Evolutionary conservation across 2,888 invertebrate genomes (phyloP), one percentile per base, ranked within the genome.

Genomic region (Arge pagana): DNA sequence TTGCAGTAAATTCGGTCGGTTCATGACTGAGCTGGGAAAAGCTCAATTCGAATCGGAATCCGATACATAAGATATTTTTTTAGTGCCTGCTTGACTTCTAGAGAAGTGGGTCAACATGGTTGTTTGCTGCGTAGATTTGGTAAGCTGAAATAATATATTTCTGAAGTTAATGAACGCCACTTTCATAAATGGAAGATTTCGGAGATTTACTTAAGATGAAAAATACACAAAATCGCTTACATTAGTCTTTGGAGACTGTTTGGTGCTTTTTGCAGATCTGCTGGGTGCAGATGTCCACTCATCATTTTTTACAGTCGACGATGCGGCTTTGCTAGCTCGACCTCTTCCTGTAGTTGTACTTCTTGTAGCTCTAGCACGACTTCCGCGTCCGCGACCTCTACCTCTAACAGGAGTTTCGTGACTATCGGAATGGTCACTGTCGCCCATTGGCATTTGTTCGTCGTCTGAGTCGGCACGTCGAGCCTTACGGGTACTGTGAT

Each of bases 361-460:
- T 15, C 54, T 53, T n/a, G 39, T 54, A 24, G 23, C 57, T 54
- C 36, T 53, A 11, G 41, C 30, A 40, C 52, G 37, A 11, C 36
- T 13, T 42, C 41, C 37, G 48, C 50, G 19, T 4, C 45, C 45
- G 21, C 45, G 54, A 40, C 50, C 54, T 54, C 39, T 60, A 0
- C 35, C 10, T 35, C 23, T 8, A 8, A 18, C 16, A 18, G 35
- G 10, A 24, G 24, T 40, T 23, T 19, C 30, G 21, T 42, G 36
- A 6, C 52, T 45, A 35, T 15, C 16, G 31, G 15, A 21, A 16
- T 2, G 11, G 8, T 21, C 11, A 23, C 28, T 11, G 13, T 45
- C 45, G 6, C 23, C 28, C 10, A 10, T 13, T 18, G 8, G 1
- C 11, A 11, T 2, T 16, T 21, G 13, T 4, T 33, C 33, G 21